Base-by-base conservation (phyloP, 2,797 vertebrate species). In the Denticeps clupeoides region DNA sequence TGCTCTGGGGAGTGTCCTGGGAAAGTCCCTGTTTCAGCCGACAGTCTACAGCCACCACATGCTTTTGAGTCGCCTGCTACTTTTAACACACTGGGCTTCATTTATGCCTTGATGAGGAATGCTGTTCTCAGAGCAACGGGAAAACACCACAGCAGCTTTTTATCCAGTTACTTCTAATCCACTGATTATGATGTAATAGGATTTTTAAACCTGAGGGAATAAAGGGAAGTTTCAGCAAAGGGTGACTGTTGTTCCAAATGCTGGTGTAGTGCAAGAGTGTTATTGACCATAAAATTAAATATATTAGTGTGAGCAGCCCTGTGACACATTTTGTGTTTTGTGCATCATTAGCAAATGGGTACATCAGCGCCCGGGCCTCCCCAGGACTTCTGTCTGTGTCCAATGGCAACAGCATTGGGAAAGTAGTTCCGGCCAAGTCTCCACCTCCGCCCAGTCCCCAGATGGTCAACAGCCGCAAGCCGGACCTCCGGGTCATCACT, bases 401-500 rank as follows among this genome's bases (percentile, higher is more conserved):
- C 80, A 97, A 97, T 0, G 92, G 91, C 74, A 93, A 84, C 85
- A 88, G 84, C 73, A 65, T 93, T 76, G 87, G 82, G 67, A 97
- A 97, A 75, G 82, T 86, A 72, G 85, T 89, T 68, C 87, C 78
- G 23, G 78, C 91, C 65, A 89, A 93, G 63, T 91, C 92, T 3
- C 85, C 88, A 1, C 83, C 89, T 1, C 70, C 87, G 1, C 80
- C 87, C 15, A 65, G 83, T 60, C 45, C 85, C 24, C 91, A 89
- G 75, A 84, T 93, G 38, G 79, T 76, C 49, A 67, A 72, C 80
- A 87, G 80, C 80, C 89, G 91, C 73, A 97, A 96, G 69, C 90
- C 92, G 0, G 93, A 97, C 82, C 80, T 97, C 38, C 82, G 93
- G 2, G 93, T 98, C 64, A 96, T 97, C 88, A 98, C 93, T 49